Evolutionary conservation across 2,888 invertebrate species (phyloP).

Genomic region (Hydraecia micacea): DNA sequence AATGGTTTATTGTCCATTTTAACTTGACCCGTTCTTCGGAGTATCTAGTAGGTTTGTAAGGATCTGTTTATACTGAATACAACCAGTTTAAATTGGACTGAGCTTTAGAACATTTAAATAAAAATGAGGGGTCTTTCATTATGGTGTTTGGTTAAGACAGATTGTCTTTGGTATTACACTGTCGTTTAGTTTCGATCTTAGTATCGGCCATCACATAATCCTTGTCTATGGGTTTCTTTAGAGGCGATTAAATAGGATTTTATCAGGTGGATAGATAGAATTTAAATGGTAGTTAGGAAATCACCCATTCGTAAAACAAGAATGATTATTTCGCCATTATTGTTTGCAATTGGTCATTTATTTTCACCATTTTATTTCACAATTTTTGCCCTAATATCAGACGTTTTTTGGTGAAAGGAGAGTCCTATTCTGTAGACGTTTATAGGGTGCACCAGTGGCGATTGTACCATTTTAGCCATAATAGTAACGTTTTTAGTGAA

Average conservation of each 20-base stretch:
- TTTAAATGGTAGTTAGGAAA: slow-evolving; percentile 15
- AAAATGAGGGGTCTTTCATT: slow-evolving; percentile 28
- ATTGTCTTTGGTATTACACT: slow-evolving; percentile 30
- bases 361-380: background rate
- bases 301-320: slow-evolving; percentile 12
- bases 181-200: slow-evolving; percentile 45
- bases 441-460: no score
- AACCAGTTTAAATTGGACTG: slow-evolving; percentile 40
- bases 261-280: slow-evolving; percentile 9
- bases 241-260: slow-evolving; percentile 25
- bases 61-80: slow-evolving; percentile 1
- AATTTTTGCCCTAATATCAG: background rate
- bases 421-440: no score
- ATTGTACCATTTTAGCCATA: no score
- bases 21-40: slow-evolving; percentile 43
- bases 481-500: no score
- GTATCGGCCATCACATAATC: slow-evolving; percentile 41
- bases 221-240: slow-evolving; percentile 45
- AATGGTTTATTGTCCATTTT: slow-evolving; percentile 51
- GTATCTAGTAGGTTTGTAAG: slow-evolving; percentile 1
- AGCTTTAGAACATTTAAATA: slow-evolving; percentile 19
- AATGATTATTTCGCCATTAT: background rate
- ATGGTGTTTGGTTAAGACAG: slow-evolving; percentile 30
- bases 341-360: background rate
- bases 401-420: background rate